A percentile compares a stretch with the other conserved stretches of the same genome.
These are phyloP conservation scores for Chalcosyrphus nemorum DNA, from an alignment of 2,888 invertebrate species.

Conservation along the genomic window DNA sequence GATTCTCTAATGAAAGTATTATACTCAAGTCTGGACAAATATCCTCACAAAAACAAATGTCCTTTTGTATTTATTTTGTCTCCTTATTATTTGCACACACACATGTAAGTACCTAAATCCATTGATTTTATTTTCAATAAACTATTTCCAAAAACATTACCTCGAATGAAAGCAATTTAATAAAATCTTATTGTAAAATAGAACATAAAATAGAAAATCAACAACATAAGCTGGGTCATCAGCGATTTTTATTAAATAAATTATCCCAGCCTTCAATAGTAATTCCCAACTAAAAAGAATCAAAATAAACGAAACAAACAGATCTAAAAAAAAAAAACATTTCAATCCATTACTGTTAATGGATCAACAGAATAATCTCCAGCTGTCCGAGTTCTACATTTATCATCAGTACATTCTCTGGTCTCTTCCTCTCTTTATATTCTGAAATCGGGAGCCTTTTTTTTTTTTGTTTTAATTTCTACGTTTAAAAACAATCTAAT, in stretches of 20 bases:
- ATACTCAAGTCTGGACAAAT: no score
- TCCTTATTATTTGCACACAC: no score
- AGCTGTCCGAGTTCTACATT: conserved; percentile 5
- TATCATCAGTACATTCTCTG: neutral
- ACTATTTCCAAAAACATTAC: no score
- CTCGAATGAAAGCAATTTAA: no score
- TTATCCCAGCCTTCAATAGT: neutral
- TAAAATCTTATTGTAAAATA: neutral
- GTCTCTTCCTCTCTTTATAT: neutral
- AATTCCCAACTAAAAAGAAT: neutral
- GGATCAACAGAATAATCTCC: conserved; percentile 28
- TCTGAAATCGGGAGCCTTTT: no score
- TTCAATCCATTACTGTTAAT: conserved; percentile 35
- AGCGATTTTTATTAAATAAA: neutral
- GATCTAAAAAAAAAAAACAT: conserved; percentile 6
- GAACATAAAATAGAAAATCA: neutral
- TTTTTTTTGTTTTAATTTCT: no score
- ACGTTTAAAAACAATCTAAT: no score
- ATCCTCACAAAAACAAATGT: no score
- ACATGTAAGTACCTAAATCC: no score
- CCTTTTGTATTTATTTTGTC: no score
- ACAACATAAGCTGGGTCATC: neutral
- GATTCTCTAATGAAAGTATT: no score
- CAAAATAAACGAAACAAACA: neutral
- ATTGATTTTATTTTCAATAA: no score